Evolutionary conservation across 2,797 vertebrate genomes (phyloP).

Genomic region (Naso thynnoides): DNA sequence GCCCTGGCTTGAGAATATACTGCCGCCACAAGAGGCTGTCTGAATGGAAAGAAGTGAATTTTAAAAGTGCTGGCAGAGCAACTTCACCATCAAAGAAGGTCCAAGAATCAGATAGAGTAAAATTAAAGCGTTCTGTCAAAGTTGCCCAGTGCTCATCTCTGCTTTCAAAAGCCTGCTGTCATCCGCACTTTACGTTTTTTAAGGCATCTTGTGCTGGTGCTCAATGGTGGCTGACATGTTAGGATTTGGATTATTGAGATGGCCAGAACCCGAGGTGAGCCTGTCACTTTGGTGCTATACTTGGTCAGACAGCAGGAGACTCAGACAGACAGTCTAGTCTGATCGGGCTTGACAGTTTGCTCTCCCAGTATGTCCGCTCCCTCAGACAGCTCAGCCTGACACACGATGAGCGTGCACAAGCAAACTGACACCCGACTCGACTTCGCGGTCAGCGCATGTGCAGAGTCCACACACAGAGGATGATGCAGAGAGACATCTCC

Average conservation of each 20-base stretch:
- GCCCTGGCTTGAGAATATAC: not conserved
- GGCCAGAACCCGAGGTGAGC: conserved; percentile 62
- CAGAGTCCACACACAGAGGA: conserved; percentile 23
- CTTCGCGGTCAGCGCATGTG: conserved; percentile 27
- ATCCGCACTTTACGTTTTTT: conserved; percentile 39
- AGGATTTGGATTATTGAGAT: conserved; percentile 71
- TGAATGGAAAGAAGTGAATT: conserved; percentile 16
- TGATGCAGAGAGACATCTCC: conserved; percentile 62
- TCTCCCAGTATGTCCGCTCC: conserved; percentile 59
- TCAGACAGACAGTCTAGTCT: conserved; percentile 67
- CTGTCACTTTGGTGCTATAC: conserved; percentile 79
- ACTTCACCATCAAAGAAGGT: conserved; percentile 29
- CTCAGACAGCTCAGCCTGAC: conserved; percentile 53
- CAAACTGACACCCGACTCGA: conserved; percentile 52
- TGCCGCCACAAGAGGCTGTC: conserved; percentile 9
- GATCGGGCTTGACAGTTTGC: conserved; percentile 79
- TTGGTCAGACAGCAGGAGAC: conserved; percentile 78
- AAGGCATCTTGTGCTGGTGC: conserved; percentile 52
- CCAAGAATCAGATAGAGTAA: conserved; percentile 32
- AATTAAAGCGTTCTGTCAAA: conserved; percentile 43
- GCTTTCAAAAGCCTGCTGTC: conserved; percentile 44
- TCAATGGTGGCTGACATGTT: conserved; percentile 59
- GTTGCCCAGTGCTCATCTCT: conserved; percentile 34
- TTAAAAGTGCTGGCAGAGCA: conserved; percentile 18
- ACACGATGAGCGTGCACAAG: conserved; percentile 59